Evolutionary conservation across 2,888 invertebrate genomes (phyloP), one percentile per base, ranked within the genome.

Genomic region (Pomacea canaliculata): DNA sequence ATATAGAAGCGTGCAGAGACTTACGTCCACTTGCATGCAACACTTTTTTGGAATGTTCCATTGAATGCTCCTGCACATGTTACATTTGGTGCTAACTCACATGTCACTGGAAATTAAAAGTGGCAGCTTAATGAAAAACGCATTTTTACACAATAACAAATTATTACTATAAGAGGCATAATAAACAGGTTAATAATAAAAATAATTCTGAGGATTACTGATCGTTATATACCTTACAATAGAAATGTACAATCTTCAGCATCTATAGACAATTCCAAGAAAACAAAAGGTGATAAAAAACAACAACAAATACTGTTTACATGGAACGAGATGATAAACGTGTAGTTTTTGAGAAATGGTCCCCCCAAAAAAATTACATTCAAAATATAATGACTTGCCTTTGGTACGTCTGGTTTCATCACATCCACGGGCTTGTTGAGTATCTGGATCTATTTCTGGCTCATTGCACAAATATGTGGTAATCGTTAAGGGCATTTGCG

Each of bases 21-120:
- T 94, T 93, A 97, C 96, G 97, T 98, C 96, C 96, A 98, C 92
- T 95, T 95, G 91, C 98, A 98, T 16, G 96, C 95, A 85, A 97
- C 92, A 85, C 96, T 95, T 87, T 93, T 95, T 73, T 93, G 94
- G 90, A 98, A 98, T 37, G 94, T 94, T 59, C 94, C 93, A 89
- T 95, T 95, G 75, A 95, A 94, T 91, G 95, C 95, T 51, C 83
- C 85, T 84, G 93, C 93, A 89, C 98, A 98, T 79, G 93, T 93
- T 71, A 98, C 94, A 13, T 95, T 95, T 80, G 95, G 95, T 7
- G 95, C 96, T 69, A 96, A 95, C 85, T 94, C 92, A 90, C 98
- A 98, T 8, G 77, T 77, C 18, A 89, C 88, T 82, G 77, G n/a
- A 79, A 81, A 49, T 83, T 80, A 83, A 70, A 67, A 18, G 46